A percentile compares a stretch with the other conserved stretches of the same genome.
Conservation (phyloP, 2,113 vertebrate genomes). For the Rhadina sibilatrix region DNA sequence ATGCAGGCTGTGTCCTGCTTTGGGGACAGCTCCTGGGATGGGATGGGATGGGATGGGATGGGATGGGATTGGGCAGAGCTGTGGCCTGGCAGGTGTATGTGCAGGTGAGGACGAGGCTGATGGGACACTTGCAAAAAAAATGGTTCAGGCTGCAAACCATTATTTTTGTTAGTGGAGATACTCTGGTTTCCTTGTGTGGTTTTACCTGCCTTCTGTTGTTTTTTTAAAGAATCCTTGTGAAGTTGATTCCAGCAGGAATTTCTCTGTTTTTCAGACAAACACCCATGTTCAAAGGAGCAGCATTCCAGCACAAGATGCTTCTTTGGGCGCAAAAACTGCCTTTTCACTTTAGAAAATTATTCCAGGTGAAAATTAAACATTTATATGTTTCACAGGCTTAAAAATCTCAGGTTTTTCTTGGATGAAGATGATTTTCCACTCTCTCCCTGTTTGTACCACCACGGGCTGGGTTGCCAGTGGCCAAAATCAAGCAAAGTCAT, state of each 20-base stretch:
- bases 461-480: rapidly evolving
- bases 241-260: background rate
- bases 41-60: background rate
- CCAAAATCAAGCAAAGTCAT: background rate
- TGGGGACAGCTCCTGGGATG: background rate
- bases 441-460: background rate
- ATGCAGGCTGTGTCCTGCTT: background rate
- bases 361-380: background rate
- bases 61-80: background rate
- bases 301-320: background rate
- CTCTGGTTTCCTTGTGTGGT: background rate
- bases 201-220: background rate
- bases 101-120: rapidly evolving
- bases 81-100: too few relatives aligned
- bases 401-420: background rate
- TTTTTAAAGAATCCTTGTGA: background rate
- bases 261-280: background rate
- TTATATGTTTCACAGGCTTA: background rate
- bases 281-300: background rate
- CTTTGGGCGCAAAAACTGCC: background rate
- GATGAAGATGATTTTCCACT: background rate
- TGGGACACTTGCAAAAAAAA: rapidly evolving
- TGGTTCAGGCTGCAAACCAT: background rate
- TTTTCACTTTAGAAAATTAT: background rate
- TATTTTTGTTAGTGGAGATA: background rate